A percentile compares a stretch with the other conserved stretches of the same genome.
Conservation (phyloP, 2,797 vertebrate genomes). For the Phalanger gymnotis region DNA sequence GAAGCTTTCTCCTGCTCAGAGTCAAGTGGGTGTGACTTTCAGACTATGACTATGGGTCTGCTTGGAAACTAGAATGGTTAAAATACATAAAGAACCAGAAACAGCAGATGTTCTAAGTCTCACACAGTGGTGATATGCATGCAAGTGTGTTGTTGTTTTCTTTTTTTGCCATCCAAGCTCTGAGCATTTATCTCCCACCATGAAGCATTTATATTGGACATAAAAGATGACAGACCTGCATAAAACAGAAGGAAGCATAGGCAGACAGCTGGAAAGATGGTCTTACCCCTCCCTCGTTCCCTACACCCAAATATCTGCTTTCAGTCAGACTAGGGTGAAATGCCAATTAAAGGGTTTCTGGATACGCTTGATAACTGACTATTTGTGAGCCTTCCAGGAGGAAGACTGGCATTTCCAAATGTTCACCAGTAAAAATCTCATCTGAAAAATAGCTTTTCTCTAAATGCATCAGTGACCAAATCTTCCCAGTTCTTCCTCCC, state of each 20-base stretch:
- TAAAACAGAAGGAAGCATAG: slow-evolving; percentile 24
- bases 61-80: slow-evolving; percentile 16
- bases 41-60: slow-evolving; percentile 33
- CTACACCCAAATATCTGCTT: background rate
- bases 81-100: slow-evolving; percentile 15
- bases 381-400: slow-evolving; percentile 33
- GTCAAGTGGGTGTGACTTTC: background rate
- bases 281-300: slow-evolving; percentile 16
- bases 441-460: slow-evolving; percentile 51
- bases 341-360: slow-evolving; percentile 41
- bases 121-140: background rate
- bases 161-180: slow-evolving; percentile 45
- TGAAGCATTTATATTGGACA: slow-evolving; percentile 12
- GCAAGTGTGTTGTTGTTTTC: background rate
- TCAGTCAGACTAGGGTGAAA: slow-evolving; percentile 61
- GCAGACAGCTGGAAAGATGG: background rate
- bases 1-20: slow-evolving; percentile 7
- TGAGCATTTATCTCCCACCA: slow-evolving; percentile 30
- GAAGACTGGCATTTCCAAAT: slow-evolving; percentile 54
- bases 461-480: slow-evolving; percentile 25
- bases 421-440: slow-evolving; percentile 59
- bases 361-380: slow-evolving; percentile 54
- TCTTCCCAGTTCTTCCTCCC: slow-evolving; percentile 46
- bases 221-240: background rate
- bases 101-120: slow-evolving; percentile 8